Base-by-base conservation (phyloP, 2,797 vertebrate species). In the Chelmon rostratus region DNA sequence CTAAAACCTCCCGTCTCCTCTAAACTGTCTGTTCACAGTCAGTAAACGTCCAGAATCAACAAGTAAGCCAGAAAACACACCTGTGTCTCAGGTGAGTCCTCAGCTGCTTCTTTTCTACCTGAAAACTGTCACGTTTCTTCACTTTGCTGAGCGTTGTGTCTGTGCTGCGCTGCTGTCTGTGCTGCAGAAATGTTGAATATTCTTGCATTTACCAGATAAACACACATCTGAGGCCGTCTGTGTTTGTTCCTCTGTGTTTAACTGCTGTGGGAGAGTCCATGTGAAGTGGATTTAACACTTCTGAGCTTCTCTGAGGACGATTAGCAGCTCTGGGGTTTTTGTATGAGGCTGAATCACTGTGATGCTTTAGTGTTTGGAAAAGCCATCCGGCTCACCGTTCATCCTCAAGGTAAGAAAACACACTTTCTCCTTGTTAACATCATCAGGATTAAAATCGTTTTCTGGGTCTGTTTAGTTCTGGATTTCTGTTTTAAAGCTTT, bases 321-420 rank as follows among this genome's bases (percentile, higher is more conserved):
- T 0, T 19, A 1, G 1, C 16, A 44, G 66, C 23, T 31, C 3
- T 1, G 16, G 54, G 85, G 88, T 92, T 94, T 86, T 90, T 92
- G 91, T 88, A 76, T 0, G n/a, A 63, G 50, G 52, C n/a, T 49
- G 62, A 75, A 73, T 2, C 79, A 84, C 85, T 47, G 93, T 93
- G 93, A 21, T 19, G 9, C 0, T 21, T 5, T 91, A 8, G 46
- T 3, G 0, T 93, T 92, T 11, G 90, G 84, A 0, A 0, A 19
- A 0, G 7, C 66, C 5, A 91, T 91, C 73, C 1, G 0, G 0
- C 64, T 93, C 49, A 91, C 69, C 1, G 77, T 94, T 9, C 0
- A 0, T 0, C 7, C 79, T 21, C 28, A 3, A 61, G 87, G 93
- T 93, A 91, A 94, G 90, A 76, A 84, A 88, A 83, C 42, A 21